Conservation (phyloP, 2,888 invertebrate genomes). For the Crossocerus cetratus region DNA sequence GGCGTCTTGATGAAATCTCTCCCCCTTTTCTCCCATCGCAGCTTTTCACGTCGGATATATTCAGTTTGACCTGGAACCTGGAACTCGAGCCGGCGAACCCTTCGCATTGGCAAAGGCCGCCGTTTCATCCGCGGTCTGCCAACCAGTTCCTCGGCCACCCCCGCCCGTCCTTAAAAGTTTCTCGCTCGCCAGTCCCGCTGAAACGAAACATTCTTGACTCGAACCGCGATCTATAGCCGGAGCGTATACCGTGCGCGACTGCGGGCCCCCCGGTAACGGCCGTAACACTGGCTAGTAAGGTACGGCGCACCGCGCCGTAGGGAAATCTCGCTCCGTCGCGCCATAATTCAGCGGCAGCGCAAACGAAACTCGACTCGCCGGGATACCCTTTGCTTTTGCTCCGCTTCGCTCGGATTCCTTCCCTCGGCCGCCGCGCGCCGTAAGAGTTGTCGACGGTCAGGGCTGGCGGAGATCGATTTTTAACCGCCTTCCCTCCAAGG, state of each 20-base stretch:
- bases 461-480: too few relatives aligned
- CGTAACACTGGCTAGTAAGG: background rate
- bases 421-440: too few relatives aligned
- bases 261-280: too few relatives aligned
- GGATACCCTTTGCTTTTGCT: too few relatives aligned
- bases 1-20: background rate
- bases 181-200: background rate
- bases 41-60: background rate
- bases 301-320: slow-evolving; percentile 9
- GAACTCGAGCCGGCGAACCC: background rate
- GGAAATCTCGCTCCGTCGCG: slow-evolving; percentile 29
- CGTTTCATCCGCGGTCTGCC: too few relatives aligned
- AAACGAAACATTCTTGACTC: background rate
- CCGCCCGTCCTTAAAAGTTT: background rate
- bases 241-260: background rate
- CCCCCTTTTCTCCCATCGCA: background rate
- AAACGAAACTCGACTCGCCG: background rate
- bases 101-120: background rate
- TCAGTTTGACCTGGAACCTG: background rate
- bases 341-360: slow-evolving; percentile 36
- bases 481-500: too few relatives aligned
- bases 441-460: too few relatives aligned
- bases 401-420: too few relatives aligned
- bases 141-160: background rate
- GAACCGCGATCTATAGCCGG: background rate